Conservation (phyloP, 1,140 invertebrate species). For the Drosophila ogumai region DNA sequence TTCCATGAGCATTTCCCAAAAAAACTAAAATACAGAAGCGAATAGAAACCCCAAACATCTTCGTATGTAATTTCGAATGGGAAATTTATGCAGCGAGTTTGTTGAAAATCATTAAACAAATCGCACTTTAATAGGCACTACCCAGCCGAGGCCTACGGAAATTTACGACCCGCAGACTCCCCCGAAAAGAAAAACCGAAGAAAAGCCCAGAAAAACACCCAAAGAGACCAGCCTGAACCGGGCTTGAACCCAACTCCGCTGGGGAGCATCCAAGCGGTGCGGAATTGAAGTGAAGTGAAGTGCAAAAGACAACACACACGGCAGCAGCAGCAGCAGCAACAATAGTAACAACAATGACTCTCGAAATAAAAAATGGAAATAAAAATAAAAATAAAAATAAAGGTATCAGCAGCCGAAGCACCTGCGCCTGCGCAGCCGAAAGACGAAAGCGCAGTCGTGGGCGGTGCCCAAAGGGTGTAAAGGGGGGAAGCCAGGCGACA, state of each 20-base stretch:
- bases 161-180: slow-evolving; percentile 64
- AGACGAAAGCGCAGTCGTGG: slow-evolving; percentile 63
- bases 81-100: slow-evolving; percentile 80
- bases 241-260: slow-evolving; percentile 51
- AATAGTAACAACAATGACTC: slow-evolving; percentile 68
- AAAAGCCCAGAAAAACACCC: slow-evolving; percentile 35
- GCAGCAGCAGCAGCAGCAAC: slow-evolving; percentile 47
- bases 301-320: slow-evolving; percentile 78
- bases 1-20: slow-evolving; percentile 80
- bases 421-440: slow-evolving; percentile 42
- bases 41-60: slow-evolving; percentile 48
- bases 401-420: slow-evolving; percentile 31
- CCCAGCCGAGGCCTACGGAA: slow-evolving; percentile 65
- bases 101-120: slow-evolving; percentile 84
- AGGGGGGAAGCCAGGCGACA: background rate
- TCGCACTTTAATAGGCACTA: slow-evolving; percentile 83
- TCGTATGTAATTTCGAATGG: slow-evolving; percentile 78
- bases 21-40: slow-evolving; percentile 24
- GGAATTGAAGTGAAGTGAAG: slow-evolving; percentile 83
- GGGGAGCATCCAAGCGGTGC: slow-evolving; percentile 78
- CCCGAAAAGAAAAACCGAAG: slow-evolving; percentile 30
- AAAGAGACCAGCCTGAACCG: slow-evolving; percentile 51
- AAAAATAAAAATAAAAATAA: slow-evolving; percentile 44
- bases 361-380: slow-evolving; percentile 31
- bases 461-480: slow-evolving; percentile 20